Base-by-base conservation (phyloP, 2,888 invertebrate species). In the Lucinisca nassula region DNA sequence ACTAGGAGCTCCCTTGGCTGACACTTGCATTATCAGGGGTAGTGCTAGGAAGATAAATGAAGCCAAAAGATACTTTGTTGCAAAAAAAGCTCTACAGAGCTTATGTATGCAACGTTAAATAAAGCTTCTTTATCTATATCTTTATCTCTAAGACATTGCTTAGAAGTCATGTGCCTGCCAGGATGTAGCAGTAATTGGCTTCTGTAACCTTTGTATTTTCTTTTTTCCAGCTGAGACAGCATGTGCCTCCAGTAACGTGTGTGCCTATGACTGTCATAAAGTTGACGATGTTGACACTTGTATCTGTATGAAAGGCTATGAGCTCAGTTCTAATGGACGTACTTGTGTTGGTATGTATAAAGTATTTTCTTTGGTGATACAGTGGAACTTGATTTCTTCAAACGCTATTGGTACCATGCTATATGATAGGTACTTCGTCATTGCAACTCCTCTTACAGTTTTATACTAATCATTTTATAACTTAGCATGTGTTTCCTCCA, bases 261-360 rank as follows among this genome's bases (percentile, higher is more conserved):
- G 93, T 82, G 84, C 61, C 12, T 78, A 90, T 80, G 79, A 75
- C 24, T 93, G 93, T 85, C 83, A 86, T 27, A 86, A 75, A n/a
- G 73, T 91, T 0, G 78, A 84, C 61, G 84, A 84, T 32, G 77
- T 67, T 17, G 92, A 92, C 45, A 90, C 87, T 0, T 93, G 93
- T 80, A 80, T 78, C 0, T 93, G 93, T 87, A 79, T 83, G 0
- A 55, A 80, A 17, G 93, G 92, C 0, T 90, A 89, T 76, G 55
- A 85, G 24, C 83, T 92, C 1, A 87, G 89, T 70, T 10, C 75
- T 12, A 88, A 87, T 45, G 85, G 79, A 8, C 78, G n/a, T 17
- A 86, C 79, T 2, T 93, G 93, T 80, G 61, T 32, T 80, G 91
- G 92, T 92, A 85, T 32, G 55, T 51, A 38, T 37, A 32, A 45